Evolutionary conservation across 2,888 invertebrate species (phyloP), one percentile per base, ranked within the genome.

Genomic region (Lasiommata megera): DNA sequence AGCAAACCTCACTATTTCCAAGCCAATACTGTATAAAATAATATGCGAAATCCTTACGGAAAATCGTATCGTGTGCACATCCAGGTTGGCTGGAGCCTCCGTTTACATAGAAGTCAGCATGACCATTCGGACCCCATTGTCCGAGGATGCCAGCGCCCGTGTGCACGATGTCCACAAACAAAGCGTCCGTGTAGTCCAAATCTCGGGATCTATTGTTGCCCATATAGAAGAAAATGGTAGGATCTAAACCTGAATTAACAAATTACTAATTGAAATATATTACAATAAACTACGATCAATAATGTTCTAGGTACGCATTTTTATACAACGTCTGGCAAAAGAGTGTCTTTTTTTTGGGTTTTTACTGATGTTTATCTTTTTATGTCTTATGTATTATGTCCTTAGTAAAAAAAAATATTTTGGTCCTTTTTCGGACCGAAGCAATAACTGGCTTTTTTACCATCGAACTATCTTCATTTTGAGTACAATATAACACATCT

Each of bases 21-120:
- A 23, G 23, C 23, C 2, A 23, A 23, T 3, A 23, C 3, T 23
- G 11, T 1, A 11, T 11, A 34, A 11, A 34, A 11, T 9, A 34
- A 1, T 1, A 34, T 44, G 29, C 11, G 6, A 11, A 16, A 31
- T 31, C 84, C 94, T 94, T 92, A 96, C 96, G 95, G 72, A 96
- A 95, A 47, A 96, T 91, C 0, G 96, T 96, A 61, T 95, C 93
- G 57, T 95, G 95, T 2, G 95, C 94, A 76, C 97, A 97, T 60
- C 96, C 96, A 0, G 97, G 97, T 71, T 97, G 97, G 73, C 96
- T 95, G 31, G 96, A 96, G 18, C 97, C 95, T 0, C 97, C 97
- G 72, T 97, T 97, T 48, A 97, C 95, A 79, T 96, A 97, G 80
- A 96, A 97, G 79, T 97, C 97, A 0, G 96, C 96, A 75, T 97